phyloP scores from a whole-genome alignment of 2,113 vertebrate species.

The Empidonax alnorum region DNA sequence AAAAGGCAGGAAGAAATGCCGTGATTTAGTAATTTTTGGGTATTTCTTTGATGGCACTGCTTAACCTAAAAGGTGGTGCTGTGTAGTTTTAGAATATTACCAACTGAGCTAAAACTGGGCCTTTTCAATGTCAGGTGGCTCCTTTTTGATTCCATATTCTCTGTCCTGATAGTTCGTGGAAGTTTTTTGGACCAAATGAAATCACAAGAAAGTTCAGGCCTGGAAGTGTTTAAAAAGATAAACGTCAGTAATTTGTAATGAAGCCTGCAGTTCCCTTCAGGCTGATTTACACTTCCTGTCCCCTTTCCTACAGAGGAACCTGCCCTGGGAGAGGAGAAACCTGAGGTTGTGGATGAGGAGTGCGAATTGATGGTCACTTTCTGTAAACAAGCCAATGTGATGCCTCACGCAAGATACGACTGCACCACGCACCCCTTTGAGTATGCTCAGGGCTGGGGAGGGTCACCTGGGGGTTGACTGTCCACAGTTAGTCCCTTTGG shows the following conservation, averaged over 20 bases:
- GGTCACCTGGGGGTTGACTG: accelerated
- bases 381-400: slow-evolving; percentile 43
- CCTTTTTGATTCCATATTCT: neutral
- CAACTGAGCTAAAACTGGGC: neutral
- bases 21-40: accelerated
- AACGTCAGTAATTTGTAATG: neutral
- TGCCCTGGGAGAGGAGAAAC: neutral
- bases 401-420: slow-evolving; percentile 56
- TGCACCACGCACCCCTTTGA: slow-evolving; percentile 13
- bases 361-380: slow-evolving; percentile 58
- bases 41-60: accelerated
- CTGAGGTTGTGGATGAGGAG: slow-evolving; percentile 35
- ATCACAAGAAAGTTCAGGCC: neutral
- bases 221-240: neutral
- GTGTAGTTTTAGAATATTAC: neutral
- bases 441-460: neutral
- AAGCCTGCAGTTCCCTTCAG: neutral
- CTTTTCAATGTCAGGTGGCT: neutral
- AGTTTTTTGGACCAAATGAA: neutral
- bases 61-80: neutral
- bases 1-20: neutral
- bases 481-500: accelerated
- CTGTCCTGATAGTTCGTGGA: accelerated
- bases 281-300: neutral
- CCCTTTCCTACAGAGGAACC: neutral